Conservation (phyloP, 2,797 vertebrate species). For the Spondyliosoma cantharus region DNA sequence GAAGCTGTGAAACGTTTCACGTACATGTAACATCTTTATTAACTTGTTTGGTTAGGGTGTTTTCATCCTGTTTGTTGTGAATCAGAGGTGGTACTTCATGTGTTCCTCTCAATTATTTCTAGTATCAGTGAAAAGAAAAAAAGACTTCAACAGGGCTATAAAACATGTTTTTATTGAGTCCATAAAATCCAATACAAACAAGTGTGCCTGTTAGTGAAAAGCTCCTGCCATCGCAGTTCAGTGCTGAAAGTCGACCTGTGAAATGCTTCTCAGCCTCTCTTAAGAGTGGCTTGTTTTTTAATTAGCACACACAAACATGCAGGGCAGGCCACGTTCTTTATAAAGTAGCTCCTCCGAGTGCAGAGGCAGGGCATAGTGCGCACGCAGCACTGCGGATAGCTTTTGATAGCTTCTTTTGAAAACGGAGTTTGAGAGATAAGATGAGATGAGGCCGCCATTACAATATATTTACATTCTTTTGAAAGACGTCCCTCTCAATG, state of each 20-base stretch:
- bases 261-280: slow-evolving; percentile 44
- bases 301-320: slow-evolving; percentile 37
- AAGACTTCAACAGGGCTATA: slow-evolving; percentile 1
- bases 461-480: slow-evolving; percentile 68
- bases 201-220: slow-evolving; percentile 31
- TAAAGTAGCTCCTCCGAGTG: slow-evolving; percentile 43
- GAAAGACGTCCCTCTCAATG: slow-evolving; percentile 52
- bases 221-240: slow-evolving; percentile 39
- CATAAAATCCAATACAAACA: slow-evolving; percentile 37
- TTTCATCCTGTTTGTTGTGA: background rate
- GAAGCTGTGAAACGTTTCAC: slow-evolving; percentile 3
- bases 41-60: background rate
- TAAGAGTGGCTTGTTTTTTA: slow-evolving; percentile 50
- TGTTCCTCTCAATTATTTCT: slow-evolving; percentile 22
- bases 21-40: background rate
- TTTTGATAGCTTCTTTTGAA: slow-evolving; percentile 60
- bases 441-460: slow-evolving; percentile 49
- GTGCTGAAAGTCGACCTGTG: slow-evolving; percentile 47
- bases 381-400: slow-evolving; percentile 32
- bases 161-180: slow-evolving; percentile 41
- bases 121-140: slow-evolving; percentile 12
- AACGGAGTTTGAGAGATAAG: slow-evolving; percentile 35
- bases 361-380: slow-evolving; percentile 41
- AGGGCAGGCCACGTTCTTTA: slow-evolving; percentile 25
- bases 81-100: background rate